Base-by-base conservation (phyloP, 2,113 vertebrate species). In the Toxotes chatareus region DNA sequence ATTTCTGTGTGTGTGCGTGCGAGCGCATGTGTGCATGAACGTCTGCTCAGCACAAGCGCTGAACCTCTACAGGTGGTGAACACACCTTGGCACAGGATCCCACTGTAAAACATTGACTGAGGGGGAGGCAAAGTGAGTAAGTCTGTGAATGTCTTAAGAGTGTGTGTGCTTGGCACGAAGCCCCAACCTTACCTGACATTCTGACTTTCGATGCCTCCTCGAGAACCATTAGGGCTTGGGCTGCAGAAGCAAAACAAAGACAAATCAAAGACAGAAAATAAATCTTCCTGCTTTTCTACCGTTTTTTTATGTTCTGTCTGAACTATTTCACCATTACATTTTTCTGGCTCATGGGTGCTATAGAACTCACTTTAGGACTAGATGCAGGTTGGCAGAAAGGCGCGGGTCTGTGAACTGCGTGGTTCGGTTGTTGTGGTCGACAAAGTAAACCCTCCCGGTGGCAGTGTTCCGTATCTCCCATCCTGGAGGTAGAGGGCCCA, bases 351-450 rank as follows among this genome's bases (percentile, higher is more conserved):
- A 13, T 27, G 27, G 21, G 8, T 5, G 0, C 21, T 12, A 60
- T 1, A 21, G 8, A 23, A 95, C 97, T 97, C 91, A 99, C 98
- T 99, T 99, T 27, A 99, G 95, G 84, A 99, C 97, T 68, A 97
- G 95, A 93, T 99, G 98, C 90, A 99, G 95, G 95, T 99, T 99
- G 79, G 98, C 98, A 0, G 98, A 99, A 61, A 99, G 97, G 34
- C 98, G 97, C 0, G 98, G 98, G 89, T 99, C 98, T 31, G 98
- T 99, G 93, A 99, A 99, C 89, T 99, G 98, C 36, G 98, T 99
- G 76, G 98, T 99, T 74, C 98, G 96, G 96, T 99, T 99, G 96
- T 99, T 99, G 95, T 99, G 98, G 95, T 99, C 98, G 80, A 99
- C 98, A 81, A 99, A 99, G 94, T 99, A 99, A 90, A 99, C 98